phyloP scores from a whole-genome alignment of 1,140 invertebrate species.

The Chymomyza costata region DNA sequence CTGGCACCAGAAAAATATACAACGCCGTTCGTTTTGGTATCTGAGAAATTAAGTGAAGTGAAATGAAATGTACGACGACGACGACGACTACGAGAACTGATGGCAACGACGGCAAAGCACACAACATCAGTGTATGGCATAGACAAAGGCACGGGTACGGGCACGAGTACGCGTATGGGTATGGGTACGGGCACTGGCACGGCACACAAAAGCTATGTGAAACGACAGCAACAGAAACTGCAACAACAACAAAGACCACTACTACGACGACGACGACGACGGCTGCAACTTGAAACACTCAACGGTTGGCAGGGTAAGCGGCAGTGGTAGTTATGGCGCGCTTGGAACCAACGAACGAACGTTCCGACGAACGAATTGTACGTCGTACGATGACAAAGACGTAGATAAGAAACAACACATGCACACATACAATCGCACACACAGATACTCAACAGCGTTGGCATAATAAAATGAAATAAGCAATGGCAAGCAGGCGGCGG shows the following conservation, averaged over 20 bases:
- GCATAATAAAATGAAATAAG: constrained; percentile 66
- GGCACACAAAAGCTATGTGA: constrained; percentile 64
- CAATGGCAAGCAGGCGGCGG: constrained; percentile 12
- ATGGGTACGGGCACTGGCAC: constrained; percentile 32
- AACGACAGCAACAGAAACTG: constrained; percentile 23
- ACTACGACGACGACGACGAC: constrained; percentile 34
- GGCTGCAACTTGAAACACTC: constrained; percentile 62
- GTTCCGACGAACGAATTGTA: background rate
- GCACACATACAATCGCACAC: constrained; percentile 22
- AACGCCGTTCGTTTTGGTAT: constrained; percentile 67
- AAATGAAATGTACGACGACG: constrained; percentile 66
- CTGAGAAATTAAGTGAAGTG: constrained; percentile 72
- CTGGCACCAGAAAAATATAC: constrained; percentile 49
- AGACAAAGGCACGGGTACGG: background rate
- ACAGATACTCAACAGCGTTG: constrained; percentile 43
- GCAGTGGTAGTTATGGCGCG: constrained; percentile 67
- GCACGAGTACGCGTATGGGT: too few species aligned
- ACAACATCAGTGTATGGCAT: constrained; percentile 6
- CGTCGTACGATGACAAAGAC: constrained; percentile 64
- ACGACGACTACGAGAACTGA: too few species aligned
- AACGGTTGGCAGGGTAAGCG: constrained; percentile 21
- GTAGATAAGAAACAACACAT: constrained; percentile 66
- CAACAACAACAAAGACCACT: constrained; percentile 45
- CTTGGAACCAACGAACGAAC: constrained; percentile 36
- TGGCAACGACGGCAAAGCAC: constrained; percentile 40